Percentiles rank a stretch among this genome's conserved stretches.
phyloP scores from a whole-genome alignment of 2,888 invertebrate genomes.

The Zygothrica quintamaculata region DNA sequence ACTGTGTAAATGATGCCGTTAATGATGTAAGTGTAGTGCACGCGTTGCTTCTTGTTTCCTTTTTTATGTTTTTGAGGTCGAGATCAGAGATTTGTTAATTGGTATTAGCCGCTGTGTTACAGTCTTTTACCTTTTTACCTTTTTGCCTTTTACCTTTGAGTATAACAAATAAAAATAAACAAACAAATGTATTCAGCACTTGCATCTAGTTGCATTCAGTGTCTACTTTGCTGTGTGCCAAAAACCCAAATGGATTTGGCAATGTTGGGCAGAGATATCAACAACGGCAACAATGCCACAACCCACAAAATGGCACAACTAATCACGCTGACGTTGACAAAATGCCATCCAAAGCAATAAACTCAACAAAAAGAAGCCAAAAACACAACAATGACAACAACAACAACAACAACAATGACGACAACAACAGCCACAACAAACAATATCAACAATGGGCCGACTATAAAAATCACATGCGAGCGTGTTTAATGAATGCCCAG shows the following conservation, averaged over 20 bases:
- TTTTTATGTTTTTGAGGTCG: constrained; percentile 61
- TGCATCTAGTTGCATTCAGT: too few relatives aligned
- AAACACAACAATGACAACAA: constrained; percentile 9
- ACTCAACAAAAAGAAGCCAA: constrained; percentile 23
- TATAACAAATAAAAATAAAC: too few relatives aligned
- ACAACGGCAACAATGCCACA: constrained; percentile 32
- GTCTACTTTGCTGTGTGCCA: constrained; percentile 17
- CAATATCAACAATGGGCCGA: constrained; percentile 38
- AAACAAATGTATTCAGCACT: too few relatives aligned
- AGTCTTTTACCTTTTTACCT: constrained; percentile 1
- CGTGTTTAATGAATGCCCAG: constrained; percentile 53
- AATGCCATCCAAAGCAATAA: constrained; percentile 56
- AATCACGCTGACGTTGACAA: constrained; percentile 73
- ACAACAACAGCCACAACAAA: constrained; percentile 39
- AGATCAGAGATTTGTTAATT: constrained; percentile 64
- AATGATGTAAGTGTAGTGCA: constrained; percentile 70
- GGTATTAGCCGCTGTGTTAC: constrained; percentile 50
- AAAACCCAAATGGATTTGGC: constrained; percentile 33
- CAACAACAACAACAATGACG: constrained; percentile 33
- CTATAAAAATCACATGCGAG: constrained; percentile 51
- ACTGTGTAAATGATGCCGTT: constrained; percentile 72
- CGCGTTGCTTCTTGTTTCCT: constrained; percentile 45
- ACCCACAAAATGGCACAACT: constrained; percentile 59
- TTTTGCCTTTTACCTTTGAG: neutral
- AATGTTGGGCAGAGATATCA: constrained; percentile 31